These are phyloP conservation scores for Drosophila robusta DNA, from an alignment of 2,888 invertebrate genomes.

Conservation along the genomic window DNA sequence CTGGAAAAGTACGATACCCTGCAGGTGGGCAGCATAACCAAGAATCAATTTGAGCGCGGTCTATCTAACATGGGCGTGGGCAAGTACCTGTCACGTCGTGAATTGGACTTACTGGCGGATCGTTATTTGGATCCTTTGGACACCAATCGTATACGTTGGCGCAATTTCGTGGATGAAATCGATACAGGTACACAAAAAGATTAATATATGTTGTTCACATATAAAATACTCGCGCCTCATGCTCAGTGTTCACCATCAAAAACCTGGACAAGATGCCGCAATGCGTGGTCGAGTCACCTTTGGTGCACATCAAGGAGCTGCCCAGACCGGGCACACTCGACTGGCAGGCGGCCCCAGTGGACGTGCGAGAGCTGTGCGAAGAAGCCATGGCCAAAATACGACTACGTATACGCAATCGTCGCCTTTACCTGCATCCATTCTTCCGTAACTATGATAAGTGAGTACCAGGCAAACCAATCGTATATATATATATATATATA, in stretches of 20 bases:
- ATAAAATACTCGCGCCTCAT: not conserved
- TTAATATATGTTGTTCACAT: fast-evolving
- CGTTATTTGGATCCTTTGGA: constrained; percentile 91
- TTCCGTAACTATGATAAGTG: constrained; percentile 91
- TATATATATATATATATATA: not conserved
- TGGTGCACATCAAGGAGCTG: constrained; percentile 86
- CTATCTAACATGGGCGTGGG: constrained; percentile 89
- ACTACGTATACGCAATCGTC: constrained; percentile 87
- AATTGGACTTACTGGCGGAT: constrained; percentile 88
- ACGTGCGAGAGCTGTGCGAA: constrained; percentile 87
- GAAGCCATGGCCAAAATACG: constrained; percentile 88
- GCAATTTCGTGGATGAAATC: constrained; percentile 91
- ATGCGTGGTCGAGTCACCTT: constrained; percentile 86
- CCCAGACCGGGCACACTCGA: constrained; percentile 85
- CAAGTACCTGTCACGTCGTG: constrained; percentile 87
- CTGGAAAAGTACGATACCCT: constrained; percentile 90
- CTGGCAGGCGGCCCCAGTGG: constrained; percentile 85
- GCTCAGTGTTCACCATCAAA: constrained; percentile 88
- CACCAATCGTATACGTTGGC: constrained; percentile 89
- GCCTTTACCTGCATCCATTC: constrained; percentile 88
- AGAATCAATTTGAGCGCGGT: constrained; percentile 90
- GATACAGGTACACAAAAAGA: constrained; percentile 87
- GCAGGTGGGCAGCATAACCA: constrained; percentile 89
- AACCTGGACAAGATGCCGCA: constrained; percentile 90
- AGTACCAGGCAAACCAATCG: constrained; percentile 2